Percentiles rank a stretch among this genome's conserved stretches.
These are phyloP conservation scores for Bombus difficillimus DNA, from an alignment of 1,140 invertebrate genomes.

Conservation along the genomic window DNA sequence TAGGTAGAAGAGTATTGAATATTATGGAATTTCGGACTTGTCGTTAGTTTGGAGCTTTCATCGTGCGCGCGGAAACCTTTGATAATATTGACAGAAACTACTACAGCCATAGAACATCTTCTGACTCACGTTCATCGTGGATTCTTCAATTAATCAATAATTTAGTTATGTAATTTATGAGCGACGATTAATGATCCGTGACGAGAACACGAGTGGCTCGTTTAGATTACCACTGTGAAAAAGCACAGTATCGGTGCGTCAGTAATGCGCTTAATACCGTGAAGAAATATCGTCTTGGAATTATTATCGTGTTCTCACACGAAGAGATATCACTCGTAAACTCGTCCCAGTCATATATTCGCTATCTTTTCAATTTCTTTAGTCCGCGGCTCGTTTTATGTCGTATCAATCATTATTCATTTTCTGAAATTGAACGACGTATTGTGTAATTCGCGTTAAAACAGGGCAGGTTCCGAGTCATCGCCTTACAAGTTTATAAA, in stretches of 20 bases:
- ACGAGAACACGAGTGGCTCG: neutral
- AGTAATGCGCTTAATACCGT: neutral
- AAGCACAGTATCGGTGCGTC: neutral
- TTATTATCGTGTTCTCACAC: neutral
- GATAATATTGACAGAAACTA: neutral
- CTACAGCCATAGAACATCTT: neutral
- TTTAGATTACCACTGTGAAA: neutral
- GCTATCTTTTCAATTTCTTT: too few relatives aligned
- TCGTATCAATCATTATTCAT: too few relatives aligned
- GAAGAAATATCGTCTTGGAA: neutral
- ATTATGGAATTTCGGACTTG: too few relatives aligned
- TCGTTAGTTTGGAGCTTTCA: neutral
- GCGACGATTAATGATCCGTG: neutral
- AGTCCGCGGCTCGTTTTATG: too few relatives aligned
- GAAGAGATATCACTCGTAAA: too few relatives aligned
- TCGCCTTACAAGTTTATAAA: neutral
- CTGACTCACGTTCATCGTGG: neutral
- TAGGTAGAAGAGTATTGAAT: too few relatives aligned
- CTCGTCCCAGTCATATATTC: too few relatives aligned
- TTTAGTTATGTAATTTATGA: neutral
- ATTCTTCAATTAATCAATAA: neutral
- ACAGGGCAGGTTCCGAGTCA: too few relatives aligned
- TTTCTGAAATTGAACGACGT: too few relatives aligned
- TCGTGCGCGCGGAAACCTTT: accelerated
- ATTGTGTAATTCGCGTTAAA: too few relatives aligned